Conservation (phyloP, 2,797 vertebrate genomes). For the Potorous gilbertii region DNA sequence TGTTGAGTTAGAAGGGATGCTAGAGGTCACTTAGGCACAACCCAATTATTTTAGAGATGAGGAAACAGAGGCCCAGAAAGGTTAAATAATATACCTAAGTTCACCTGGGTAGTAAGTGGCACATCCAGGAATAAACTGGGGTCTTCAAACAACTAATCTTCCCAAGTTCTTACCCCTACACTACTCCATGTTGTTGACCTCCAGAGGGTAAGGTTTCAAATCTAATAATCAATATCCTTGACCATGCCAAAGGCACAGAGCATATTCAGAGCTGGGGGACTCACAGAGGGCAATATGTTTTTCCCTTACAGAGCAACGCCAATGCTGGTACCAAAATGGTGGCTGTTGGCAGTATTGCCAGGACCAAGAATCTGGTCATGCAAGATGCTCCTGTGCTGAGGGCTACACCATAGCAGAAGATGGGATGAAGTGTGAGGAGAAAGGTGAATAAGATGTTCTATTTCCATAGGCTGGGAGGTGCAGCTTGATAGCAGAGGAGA, state of each 20-base stretch:
- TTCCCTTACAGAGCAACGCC: constrained; percentile 79
- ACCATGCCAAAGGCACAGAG: background rate
- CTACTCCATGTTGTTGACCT: background rate
- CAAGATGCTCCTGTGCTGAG: constrained; percentile 87
- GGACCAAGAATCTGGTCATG: constrained; percentile 75
- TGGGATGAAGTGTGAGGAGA: constrained; percentile 80
- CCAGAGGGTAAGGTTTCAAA: background rate
- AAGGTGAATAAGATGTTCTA: constrained; percentile 78
- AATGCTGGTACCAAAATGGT: constrained; percentile 88
- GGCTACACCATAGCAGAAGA: constrained; percentile 86
- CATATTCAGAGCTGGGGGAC: too few species aligned
- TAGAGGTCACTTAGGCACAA: background rate
- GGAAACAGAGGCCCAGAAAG: background rate
- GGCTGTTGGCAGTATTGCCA: constrained; percentile 90
- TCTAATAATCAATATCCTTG: background rate
- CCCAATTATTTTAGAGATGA: background rate
- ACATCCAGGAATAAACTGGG: background rate
- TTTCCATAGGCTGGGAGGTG: rapidly evolving
- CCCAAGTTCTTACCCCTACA: background rate
- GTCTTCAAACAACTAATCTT: background rate
- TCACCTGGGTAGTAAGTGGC: background rate
- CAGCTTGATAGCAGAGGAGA: background rate
- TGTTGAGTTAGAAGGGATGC: background rate
- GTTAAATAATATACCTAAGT: background rate
- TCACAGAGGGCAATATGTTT: background rate